Percentiles rank a stretch among this genome's conserved stretches.
Conservation (phyloP, 2,888 invertebrate genomes). For the Leucophora obtusa region DNA sequence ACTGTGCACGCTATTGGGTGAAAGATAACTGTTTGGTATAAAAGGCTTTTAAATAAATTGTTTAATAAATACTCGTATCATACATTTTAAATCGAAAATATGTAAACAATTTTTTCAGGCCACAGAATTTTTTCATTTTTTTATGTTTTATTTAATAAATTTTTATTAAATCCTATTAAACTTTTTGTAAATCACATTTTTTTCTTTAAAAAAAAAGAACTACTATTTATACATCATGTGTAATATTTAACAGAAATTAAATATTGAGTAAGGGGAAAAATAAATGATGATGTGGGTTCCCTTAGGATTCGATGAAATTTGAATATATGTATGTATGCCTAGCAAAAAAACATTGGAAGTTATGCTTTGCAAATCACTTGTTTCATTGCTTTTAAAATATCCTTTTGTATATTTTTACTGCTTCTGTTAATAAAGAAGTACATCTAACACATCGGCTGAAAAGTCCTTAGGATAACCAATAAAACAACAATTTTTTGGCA, state of each 20-base stretch:
- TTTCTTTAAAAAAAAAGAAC: background rate
- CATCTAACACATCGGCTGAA: no score
- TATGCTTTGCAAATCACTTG: no score
- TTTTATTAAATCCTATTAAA: background rate
- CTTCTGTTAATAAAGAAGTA: no score
- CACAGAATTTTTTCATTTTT: background rate
- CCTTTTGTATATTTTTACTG: no score
- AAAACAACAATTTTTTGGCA: no score
- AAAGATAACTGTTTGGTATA: conserved; percentile 35
- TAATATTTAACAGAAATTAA: background rate
- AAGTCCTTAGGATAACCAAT: no score
- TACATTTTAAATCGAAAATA: conserved; percentile 27
- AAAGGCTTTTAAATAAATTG: conserved; percentile 59
- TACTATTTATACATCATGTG: conserved; percentile 1
- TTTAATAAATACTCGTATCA: conserved; percentile 52
- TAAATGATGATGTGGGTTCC: no score
- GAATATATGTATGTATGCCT: no score
- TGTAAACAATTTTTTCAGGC: background rate
- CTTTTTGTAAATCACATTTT: background rate
- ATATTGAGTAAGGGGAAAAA: background rate
- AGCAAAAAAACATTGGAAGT: no score
- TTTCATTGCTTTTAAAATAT: no score
- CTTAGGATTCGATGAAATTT: no score
- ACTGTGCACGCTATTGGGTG: background rate
- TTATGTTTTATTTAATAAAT: background rate